Base-by-base conservation (phyloP, 2,113 vertebrate genomes). In the Crotalus horridus region DNA sequence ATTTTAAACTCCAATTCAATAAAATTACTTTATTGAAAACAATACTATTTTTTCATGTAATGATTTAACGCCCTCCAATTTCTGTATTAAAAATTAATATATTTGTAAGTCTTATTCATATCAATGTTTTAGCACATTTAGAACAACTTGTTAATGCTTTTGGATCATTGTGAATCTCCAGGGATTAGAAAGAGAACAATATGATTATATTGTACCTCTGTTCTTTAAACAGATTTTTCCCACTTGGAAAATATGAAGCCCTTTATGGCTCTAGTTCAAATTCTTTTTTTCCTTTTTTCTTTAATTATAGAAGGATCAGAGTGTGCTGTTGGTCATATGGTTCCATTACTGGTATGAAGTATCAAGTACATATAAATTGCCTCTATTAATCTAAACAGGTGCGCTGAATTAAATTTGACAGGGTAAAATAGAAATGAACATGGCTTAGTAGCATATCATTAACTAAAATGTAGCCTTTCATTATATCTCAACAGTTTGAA, bases 401-500 rank as follows among this genome's bases (percentile, higher is more conserved):
- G 4, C 33, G 39, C 88, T 95, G 24, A 94, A 94, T 89, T 95
- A 2, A 74, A 93, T 95, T 95, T 48, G 33, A 29, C 94, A 96
- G 94, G 48, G 21, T 4, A 88, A 89, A 8, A 90, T 94, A 92
- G 39, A 95, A 94, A n/a, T 90, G 54, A 89, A 88, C 88, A 11
- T 91, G 69, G 15, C 4, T 24, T 93, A 56, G 7, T 91, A 95
- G 51, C 6, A 0, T 93, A 58, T 61, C 15, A 61, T 54, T 95
- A 94, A 91, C 91, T 87, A 94, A 96, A 91, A 1, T 51, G 26
- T 91, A 93, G 9, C 6, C 90, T 95, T 96, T 91, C 93, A 53
- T 93, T 95, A 11, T 94, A 24, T 20, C 33, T 93, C 91, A 15
- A 24, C 94, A 89, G 17, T 26, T 94, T 55, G 91, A 56, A 89